These are phyloP conservation scores for Drosophila subquinaria DNA, from an alignment of 2,888 invertebrate species.

Conservation along the genomic window DNA sequence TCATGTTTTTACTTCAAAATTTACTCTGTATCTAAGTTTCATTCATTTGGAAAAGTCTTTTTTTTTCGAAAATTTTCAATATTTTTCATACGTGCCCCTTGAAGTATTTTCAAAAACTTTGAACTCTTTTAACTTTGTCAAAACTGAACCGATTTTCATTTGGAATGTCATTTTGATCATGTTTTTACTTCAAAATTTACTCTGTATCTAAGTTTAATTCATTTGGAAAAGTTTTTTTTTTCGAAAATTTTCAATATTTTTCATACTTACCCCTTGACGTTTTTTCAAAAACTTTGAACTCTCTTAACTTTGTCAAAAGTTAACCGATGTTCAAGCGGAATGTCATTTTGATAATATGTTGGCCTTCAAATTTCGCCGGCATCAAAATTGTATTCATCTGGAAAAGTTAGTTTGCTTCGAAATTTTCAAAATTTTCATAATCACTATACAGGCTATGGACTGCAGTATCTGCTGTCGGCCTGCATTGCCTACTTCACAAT, in stretches of 20 bases:
- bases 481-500: slow-evolving; percentile 62
- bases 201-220: neutral
- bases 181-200: neutral
- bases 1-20: neutral
- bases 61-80: neutral
- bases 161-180: neutral
- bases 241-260: neutral
- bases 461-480: slow-evolving; percentile 73
- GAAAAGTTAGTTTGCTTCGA: no score
- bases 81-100: neutral
- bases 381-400: neutral
- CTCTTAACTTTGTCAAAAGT: neutral
- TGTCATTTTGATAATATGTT: neutral
- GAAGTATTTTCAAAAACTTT: neutral
- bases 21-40: neutral
- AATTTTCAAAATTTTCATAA: neutral
- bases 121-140: neutral
- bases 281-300: neutral
- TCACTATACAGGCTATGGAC: slow-evolving; percentile 71
- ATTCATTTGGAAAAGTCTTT: neutral
- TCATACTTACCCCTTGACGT: neutral
- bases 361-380: no score
- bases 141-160: neutral
- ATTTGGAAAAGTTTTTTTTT: neutral
- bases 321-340: neutral